These are phyloP conservation scores for Onthophagus sagittarius DNA, from an alignment of 2,888 invertebrate species.

Conservation along the genomic window DNA sequence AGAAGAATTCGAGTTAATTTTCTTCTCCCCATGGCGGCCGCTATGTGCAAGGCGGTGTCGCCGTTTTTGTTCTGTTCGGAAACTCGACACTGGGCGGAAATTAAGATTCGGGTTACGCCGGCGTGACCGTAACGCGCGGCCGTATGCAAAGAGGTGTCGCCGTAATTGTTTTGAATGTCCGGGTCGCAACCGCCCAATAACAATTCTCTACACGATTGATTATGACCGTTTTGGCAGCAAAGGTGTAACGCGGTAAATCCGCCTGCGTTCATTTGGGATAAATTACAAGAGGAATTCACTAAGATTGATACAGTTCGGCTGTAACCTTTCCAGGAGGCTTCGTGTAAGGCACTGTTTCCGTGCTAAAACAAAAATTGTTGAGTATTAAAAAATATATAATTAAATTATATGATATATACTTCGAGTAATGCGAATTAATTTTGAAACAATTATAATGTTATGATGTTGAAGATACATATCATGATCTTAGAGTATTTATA, in stretches of 20 bases:
- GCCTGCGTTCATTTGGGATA: conserved; percentile 70
- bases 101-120: conserved; percentile 88
- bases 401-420: too few species aligned
- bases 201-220: conserved; percentile 87
- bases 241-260: conserved; percentile 94
- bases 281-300: conserved; percentile 61
- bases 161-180: conserved; percentile 90
- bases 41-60: conserved; percentile 90
- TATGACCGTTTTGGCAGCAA: conserved; percentile 94
- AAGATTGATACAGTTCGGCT: conserved; percentile 77
- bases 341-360: conserved; percentile 91
- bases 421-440: too few species aligned
- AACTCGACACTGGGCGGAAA: conserved; percentile 80
- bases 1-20: conserved; percentile 87
- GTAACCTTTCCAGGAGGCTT: conserved; percentile 93
- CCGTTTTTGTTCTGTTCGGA: conserved; percentile 94
- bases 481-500: too few species aligned
- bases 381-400: neutral
- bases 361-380: conserved; percentile 57
- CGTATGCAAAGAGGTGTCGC: conserved; percentile 91
- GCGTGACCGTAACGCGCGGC: conserved; percentile 95
- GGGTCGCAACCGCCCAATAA: conserved; percentile 80
- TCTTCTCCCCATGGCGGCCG: conserved; percentile 88
- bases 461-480: too few species aligned
- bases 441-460: too few species aligned